These are phyloP conservation scores for Vulpes vulpes DNA, from an alignment of 2,113 vertebrate species.

Conservation along the genomic window DNA sequence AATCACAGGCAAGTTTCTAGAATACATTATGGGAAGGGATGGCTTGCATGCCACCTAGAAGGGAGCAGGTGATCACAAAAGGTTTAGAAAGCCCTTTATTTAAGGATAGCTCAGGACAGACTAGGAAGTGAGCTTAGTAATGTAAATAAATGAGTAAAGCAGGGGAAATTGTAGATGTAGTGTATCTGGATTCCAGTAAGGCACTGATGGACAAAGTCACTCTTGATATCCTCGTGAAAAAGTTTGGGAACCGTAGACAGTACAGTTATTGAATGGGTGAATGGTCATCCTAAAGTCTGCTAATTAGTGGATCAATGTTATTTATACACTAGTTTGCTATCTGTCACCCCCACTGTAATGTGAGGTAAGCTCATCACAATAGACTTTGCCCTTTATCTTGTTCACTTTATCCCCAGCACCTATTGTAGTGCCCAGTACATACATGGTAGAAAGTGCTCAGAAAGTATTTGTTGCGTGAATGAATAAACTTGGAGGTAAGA, in stretches of 20 bases:
- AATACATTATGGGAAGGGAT: conserved; percentile 2
- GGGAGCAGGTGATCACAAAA: background rate
- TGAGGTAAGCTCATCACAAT: background rate
- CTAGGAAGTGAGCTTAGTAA: background rate
- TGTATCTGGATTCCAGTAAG: background rate
- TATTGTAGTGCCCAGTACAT: background rate
- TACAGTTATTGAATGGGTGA: background rate
- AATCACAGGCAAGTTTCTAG: background rate
- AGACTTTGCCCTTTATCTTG: background rate
- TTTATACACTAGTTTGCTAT: conserved; percentile 8
- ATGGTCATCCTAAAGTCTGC: background rate
- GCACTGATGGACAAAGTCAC: background rate
- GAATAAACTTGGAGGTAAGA: background rate
- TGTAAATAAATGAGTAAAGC: background rate
- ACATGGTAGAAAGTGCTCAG: background rate
- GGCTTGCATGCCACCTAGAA: background rate
- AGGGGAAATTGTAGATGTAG: background rate
- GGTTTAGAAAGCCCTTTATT: conserved; percentile 8
- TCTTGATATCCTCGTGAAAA: background rate
- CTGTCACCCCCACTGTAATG: background rate
- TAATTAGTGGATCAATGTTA: background rate
- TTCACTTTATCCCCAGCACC: background rate
- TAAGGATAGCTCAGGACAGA: background rate
- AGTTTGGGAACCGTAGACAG: background rate
- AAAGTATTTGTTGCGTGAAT: background rate